Evolutionary conservation across 35 echinoderm and acorn worm species (phyloP).

Genomic region (Stichopus chloronotus): DNA sequence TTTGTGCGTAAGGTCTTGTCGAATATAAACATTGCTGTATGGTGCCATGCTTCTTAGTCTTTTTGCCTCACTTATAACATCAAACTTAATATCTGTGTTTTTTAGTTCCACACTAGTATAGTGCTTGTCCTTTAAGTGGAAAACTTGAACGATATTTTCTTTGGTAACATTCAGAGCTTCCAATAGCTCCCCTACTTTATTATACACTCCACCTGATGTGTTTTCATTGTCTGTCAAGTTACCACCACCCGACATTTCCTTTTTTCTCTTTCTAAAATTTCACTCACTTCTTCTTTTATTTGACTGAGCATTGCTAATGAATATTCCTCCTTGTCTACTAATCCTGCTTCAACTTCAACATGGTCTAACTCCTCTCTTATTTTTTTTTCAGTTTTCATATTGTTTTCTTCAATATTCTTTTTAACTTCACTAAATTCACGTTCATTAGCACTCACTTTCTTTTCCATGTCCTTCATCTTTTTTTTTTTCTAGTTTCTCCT

Average conservation of each 20-base stretch:
- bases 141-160: not conserved
- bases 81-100: not conserved
- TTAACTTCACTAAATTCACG: not conserved
- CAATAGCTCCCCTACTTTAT: not conserved
- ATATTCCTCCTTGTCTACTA: not conserved
- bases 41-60: not conserved
- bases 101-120: not conserved
- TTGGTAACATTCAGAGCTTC: not conserved
- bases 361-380: not conserved
- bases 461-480: constrained; percentile 30
- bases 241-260: not conserved
- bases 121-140: not conserved
- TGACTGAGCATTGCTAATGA: not conserved
- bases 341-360: not conserved
- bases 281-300: not conserved
- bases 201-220: not conserved
- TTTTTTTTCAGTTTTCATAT: not conserved
- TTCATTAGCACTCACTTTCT: not conserved
- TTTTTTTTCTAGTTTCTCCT: constrained; percentile 29
- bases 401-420: not conserved
- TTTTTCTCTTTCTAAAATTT: constrained; percentile 29
- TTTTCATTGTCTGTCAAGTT: not conserved
- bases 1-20: constrained; percentile 10
- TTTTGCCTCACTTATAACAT: not conserved
- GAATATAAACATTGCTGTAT: constrained; percentile 10